These are phyloP conservation scores for Pyrrhia umbra DNA, from an alignment of 2,888 invertebrate species.

Conservation along the genomic window DNA sequence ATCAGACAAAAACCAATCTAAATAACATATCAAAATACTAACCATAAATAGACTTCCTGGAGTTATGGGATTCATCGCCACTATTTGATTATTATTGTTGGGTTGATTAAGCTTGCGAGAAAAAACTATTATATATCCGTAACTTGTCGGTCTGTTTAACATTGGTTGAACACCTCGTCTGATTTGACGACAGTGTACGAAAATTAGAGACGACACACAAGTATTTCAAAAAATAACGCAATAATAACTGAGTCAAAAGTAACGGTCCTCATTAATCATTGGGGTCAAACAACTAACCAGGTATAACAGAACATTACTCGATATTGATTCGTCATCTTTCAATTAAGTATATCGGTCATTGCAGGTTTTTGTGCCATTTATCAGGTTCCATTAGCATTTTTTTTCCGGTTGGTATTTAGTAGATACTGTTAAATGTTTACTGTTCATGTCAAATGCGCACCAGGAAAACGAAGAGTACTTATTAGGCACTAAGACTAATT, in stretches of 20 bases:
- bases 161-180: too few species aligned
- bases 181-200: neutral
- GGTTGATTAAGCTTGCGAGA: slow-evolving; percentile 38
- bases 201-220: slow-evolving; percentile 61
- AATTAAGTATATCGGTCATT: slow-evolving; percentile 62
- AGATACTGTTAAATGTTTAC: slow-evolving; percentile 9
- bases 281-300: slow-evolving; percentile 82
- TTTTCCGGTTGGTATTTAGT: slow-evolving; percentile 17
- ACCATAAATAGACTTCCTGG: slow-evolving; percentile 87
- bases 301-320: slow-evolving; percentile 77
- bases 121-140: slow-evolving; percentile 33
- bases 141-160: slow-evolving; percentile 14
- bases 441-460: slow-evolving; percentile 26
- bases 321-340: slow-evolving; percentile 81
- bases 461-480: slow-evolving; percentile 47
- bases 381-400: slow-evolving; percentile 5
- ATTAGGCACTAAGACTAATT: slow-evolving; percentile 28
- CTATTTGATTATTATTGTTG: slow-evolving; percentile 58
- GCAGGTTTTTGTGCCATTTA: slow-evolving; percentile 56
- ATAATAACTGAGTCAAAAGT: slow-evolving; percentile 84
- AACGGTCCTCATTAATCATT: slow-evolving; percentile 89
- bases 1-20: slow-evolving; percentile 78
- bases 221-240: slow-evolving; percentile 84
- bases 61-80: slow-evolving; percentile 73
- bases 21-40: slow-evolving; percentile 86